These are phyloP conservation scores for Nipponia nippon DNA, from an alignment of 2,113 vertebrate species.

Conservation along the genomic window DNA sequence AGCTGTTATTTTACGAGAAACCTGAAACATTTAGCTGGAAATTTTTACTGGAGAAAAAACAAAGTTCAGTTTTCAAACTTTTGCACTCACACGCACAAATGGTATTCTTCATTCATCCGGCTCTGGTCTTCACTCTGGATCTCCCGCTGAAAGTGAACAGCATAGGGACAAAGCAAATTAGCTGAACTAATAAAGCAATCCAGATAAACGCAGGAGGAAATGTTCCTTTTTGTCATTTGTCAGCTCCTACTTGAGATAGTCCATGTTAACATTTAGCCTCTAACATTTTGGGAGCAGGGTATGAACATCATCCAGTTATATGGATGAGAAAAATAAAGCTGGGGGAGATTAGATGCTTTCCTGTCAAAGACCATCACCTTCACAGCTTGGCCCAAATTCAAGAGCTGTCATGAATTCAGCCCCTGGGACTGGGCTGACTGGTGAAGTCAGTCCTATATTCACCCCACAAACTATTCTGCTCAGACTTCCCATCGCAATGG, in stretches of 20 bases:
- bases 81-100: not conserved
- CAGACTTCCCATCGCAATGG: not conserved
- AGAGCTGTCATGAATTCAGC: not conserved
- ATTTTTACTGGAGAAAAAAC: conserved; percentile 8
- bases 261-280: not conserved
- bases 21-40: not conserved
- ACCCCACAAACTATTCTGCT: not conserved
- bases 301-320: not conserved
- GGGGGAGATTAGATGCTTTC: not conserved
- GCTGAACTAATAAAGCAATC: not conserved
- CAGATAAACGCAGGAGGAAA: not conserved
- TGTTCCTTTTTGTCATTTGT: not conserved
- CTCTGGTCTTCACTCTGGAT: not conserved
- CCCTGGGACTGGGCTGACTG: not conserved
- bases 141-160: not conserved
- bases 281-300: not conserved
- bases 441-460: not conserved
- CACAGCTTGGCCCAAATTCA: not conserved
- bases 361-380: not conserved
- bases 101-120: not conserved
- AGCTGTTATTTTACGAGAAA: conserved; percentile 29
- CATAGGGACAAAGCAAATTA: not conserved
- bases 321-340: not conserved
- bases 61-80: not conserved
- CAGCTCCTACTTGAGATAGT: not conserved